Percentiles rank a stretch among this genome's conserved stretches.
Evolutionary conservation across 2,113 vertebrate species (phyloP).

Genomic region (Chloropsis hardwickii): DNA sequence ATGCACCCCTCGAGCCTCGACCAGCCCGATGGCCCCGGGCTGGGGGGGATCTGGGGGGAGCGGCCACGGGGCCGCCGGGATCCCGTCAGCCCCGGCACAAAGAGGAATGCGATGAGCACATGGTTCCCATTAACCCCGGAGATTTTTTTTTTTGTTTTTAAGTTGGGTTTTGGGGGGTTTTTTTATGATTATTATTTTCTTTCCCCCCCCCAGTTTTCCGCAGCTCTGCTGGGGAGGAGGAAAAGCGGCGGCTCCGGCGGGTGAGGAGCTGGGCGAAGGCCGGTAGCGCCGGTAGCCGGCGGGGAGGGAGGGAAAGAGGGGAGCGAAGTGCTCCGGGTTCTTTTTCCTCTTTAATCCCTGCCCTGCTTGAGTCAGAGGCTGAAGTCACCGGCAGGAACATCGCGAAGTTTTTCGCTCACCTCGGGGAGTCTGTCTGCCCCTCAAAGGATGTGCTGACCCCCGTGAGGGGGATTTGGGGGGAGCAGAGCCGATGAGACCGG

Average conservation of each 20-base stretch:
- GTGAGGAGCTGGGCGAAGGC: neutral
- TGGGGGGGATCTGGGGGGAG: neutral
- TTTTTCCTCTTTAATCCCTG: slow-evolving; percentile 6
- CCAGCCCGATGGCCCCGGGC: fast-evolving
- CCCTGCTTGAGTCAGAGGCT: slow-evolving; percentile 30
- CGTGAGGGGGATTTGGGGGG: neutral
- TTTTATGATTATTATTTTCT: neutral
- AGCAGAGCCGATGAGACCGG: neutral
- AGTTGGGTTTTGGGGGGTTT: neutral
- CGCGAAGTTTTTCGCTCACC: neutral
- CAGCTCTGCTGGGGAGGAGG: neutral
- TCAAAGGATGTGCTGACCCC: neutral
- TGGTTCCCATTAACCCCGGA: slow-evolving; percentile 32
- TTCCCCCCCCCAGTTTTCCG: neutral
- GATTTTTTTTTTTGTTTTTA: neutral
- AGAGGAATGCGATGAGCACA: slow-evolving; percentile 36
- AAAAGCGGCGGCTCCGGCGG: neutral
- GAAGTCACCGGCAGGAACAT: neutral
- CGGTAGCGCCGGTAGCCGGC: neutral
- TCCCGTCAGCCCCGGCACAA: slow-evolving; percentile 32
- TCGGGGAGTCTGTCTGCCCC: no score
- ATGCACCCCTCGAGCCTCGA: neutral
- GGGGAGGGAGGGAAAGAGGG: neutral
- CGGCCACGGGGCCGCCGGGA: neutral
- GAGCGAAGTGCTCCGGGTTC: neutral